Evolutionary conservation across 2,888 invertebrate species (phyloP).

Genomic region (Drosophila atripex): DNA sequence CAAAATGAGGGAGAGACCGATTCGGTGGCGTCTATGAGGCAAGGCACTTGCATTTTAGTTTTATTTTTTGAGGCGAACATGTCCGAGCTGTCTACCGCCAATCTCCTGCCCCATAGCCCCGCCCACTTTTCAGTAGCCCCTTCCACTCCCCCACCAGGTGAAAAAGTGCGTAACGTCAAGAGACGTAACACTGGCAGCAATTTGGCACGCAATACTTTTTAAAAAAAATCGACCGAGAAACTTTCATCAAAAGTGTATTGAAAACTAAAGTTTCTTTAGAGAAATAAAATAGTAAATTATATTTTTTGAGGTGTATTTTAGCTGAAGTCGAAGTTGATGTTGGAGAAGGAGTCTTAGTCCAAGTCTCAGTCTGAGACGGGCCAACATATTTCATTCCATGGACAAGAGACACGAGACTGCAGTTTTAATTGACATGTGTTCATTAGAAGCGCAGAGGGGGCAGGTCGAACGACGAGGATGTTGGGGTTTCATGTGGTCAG

Average conservation of each 20-base stretch:
- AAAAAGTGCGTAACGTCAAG: constrained; percentile 48
- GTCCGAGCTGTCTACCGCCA: constrained; percentile 34
- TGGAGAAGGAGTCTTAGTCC: constrained; percentile 25
- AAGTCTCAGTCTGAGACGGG: constrained; percentile 7
- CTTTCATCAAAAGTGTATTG: background rate
- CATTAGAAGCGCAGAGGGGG: constrained; percentile 50
- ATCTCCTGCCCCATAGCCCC: background rate
- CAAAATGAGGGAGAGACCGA: constrained; percentile 15
- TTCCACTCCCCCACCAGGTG: constrained; percentile 1
- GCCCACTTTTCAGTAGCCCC: constrained; percentile 1
- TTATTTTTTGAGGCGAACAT: constrained; percentile 44
- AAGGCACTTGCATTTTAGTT: constrained; percentile 61
- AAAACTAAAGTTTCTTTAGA: background rate
- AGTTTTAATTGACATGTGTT: constrained; percentile 72
- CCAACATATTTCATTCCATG: constrained; percentile 52
- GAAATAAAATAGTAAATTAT: background rate
- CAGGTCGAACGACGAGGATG: background rate
- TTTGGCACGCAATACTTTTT: constrained; percentile 26
- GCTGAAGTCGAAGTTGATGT: constrained; percentile 13
- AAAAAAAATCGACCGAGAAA: background rate
- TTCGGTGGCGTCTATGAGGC: constrained; percentile 52
- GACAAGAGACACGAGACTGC: constrained; percentile 43
- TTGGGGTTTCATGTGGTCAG: background rate
- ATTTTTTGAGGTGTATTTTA: constrained; percentile 1
- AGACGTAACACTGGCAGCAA: constrained; percentile 58